Evolutionary conservation across 2,888 invertebrate species (phyloP).

Genomic region (Athripsodes cinereus): DNA sequence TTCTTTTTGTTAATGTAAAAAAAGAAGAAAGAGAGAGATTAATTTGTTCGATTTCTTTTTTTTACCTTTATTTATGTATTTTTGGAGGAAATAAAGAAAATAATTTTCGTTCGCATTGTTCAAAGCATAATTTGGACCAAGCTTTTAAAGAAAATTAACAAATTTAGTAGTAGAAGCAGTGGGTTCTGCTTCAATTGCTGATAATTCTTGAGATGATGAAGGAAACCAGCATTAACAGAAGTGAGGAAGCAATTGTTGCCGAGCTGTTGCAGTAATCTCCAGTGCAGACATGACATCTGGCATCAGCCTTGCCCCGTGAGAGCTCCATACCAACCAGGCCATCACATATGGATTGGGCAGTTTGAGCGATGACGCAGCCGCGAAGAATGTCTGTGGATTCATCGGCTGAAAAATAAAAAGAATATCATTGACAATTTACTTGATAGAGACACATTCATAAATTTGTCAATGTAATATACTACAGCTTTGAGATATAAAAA

Average conservation of each 20-base stretch:
- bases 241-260: not conserved
- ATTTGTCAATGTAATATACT: no score
- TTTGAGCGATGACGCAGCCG: conserved; percentile 41
- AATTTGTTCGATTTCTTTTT: no score
- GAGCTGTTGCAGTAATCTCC: conserved; percentile 41
- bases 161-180: not conserved
- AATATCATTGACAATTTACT: no score
- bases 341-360: conserved; percentile 43
- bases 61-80: no score
- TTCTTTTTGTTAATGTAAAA: no score
- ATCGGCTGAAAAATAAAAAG: conserved; percentile 37
- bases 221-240: not conserved
- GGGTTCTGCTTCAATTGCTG: not conserved
- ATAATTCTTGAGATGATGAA: conserved; percentile 7
- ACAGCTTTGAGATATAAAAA: no score
- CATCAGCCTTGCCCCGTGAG: conserved; percentile 45
- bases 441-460: no score
- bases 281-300: conserved; percentile 41
- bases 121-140: no score
- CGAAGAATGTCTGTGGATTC: conserved; percentile 43
- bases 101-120: no score
- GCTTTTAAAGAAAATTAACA: not conserved
- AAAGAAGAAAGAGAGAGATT: no score
- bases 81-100: no score
- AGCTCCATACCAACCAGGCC: conserved; percentile 41